phyloP scores from a whole-genome alignment of 1,140 invertebrate species.

The Tachypleus tridentatus region DNA sequence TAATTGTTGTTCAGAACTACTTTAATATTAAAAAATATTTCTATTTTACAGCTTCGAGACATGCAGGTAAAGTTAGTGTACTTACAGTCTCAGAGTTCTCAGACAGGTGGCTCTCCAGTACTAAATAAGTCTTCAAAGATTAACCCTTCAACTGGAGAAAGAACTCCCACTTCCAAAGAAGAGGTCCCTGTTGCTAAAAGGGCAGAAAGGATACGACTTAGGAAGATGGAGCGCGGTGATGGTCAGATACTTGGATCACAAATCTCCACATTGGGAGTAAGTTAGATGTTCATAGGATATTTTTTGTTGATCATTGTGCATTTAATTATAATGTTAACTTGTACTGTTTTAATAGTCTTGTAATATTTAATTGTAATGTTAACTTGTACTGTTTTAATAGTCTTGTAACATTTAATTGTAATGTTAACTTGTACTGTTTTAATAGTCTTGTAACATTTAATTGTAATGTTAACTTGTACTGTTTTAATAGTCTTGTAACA shows the following conservation, averaged over 20 bases:
- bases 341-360: too few relatives aligned
- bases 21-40: background rate
- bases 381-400: too few relatives aligned
- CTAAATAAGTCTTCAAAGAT: constrained; percentile 24
- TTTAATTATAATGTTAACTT: too few relatives aligned
- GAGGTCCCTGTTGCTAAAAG: constrained; percentile 51
- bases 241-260: constrained; percentile 43
- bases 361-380: too few relatives aligned
- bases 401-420: too few relatives aligned
- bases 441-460: too few relatives aligned
- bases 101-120: constrained; percentile 24
- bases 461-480: too few relatives aligned
- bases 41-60: constrained; percentile 27
- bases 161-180: constrained; percentile 28
- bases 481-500: too few relatives aligned
- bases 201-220: constrained; percentile 50
- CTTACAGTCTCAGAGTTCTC: constrained; percentile 25
- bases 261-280: constrained; percentile 43
- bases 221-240: constrained; percentile 39
- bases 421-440: too few relatives aligned
- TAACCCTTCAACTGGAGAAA: constrained; percentile 25
- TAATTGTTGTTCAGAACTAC: too few relatives aligned
- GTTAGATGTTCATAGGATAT: constrained; percentile 6
- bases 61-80: constrained; percentile 27
- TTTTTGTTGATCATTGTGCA: too few relatives aligned